A percentile compares a stretch with the other conserved stretches of the same genome.
phyloP scores from a whole-genome alignment of 2,113 vertebrate genomes.

The Lathamus discolor region DNA sequence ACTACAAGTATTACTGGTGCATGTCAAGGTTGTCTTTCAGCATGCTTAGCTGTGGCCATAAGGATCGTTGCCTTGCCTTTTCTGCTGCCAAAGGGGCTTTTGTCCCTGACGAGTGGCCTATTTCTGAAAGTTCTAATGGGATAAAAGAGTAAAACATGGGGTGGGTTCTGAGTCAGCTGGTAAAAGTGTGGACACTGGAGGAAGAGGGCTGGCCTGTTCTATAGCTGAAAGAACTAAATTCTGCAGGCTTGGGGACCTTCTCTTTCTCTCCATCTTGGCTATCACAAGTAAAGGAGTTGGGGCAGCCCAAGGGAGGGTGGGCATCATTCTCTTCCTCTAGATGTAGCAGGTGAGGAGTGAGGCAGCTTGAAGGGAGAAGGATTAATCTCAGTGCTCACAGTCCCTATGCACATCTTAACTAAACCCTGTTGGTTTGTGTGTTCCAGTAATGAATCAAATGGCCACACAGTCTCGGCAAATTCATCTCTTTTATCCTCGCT shows the following conservation, averaged over 20 bases:
- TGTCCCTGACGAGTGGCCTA: not conserved
- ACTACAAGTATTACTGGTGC: not conserved
- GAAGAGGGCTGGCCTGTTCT: not conserved
- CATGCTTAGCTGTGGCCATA: not conserved
- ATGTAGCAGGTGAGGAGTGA: conserved; percentile 19
- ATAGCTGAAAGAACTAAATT: not conserved
- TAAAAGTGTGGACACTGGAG: not conserved
- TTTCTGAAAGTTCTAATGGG: not conserved
- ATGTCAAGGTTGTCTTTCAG: not conserved
- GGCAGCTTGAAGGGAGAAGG: conserved; percentile 62
- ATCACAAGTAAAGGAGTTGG: not conserved
- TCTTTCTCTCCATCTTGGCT: not conserved
- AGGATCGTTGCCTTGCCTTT: not conserved
- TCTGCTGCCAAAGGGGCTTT: not conserved
- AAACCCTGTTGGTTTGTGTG: conserved; percentile 93
- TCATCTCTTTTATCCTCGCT: conserved; percentile 99
- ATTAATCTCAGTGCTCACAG: conserved; percentile 83
- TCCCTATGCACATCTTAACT: conserved; percentile 86
- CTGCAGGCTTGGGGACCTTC: not conserved
- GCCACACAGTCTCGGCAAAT: conserved; percentile 94
- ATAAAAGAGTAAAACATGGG: not conserved
- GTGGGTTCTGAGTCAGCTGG: not conserved
- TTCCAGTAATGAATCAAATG: conserved; percentile 99
- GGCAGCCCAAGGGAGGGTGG: not conserved
- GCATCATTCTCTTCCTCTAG: not conserved